Conservation (phyloP, 2,113 vertebrate species). For the Tenrec ecaudatus region DNA sequence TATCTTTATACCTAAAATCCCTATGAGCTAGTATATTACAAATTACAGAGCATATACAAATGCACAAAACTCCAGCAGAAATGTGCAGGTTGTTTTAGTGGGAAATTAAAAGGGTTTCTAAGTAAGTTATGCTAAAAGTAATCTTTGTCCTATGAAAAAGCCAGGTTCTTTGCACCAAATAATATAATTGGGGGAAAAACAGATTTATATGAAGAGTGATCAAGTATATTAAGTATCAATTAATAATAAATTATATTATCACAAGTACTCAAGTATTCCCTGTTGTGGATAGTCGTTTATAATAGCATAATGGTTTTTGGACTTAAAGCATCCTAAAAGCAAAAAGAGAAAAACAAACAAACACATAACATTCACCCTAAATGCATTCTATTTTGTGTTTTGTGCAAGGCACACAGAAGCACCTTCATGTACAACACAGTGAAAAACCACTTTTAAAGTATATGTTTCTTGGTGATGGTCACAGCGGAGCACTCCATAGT, state of each 20-base stretch:
- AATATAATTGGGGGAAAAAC: background rate
- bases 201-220: conserved; percentile 9
- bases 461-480: background rate
- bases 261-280: background rate
- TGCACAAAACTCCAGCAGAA: background rate
- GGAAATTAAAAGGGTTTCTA: background rate
- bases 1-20: no score
- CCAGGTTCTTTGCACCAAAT: background rate
- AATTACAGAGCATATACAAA: background rate
- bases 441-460: background rate
- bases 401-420: background rate
- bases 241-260: background rate
- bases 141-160: background rate
- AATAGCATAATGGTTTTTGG: background rate
- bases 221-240: background rate
- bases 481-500: background rate
- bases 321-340: background rate
- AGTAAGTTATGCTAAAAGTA: background rate
- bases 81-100: background rate
- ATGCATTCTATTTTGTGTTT: background rate
- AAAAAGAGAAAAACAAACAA: background rate
- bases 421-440: background rate
- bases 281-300: background rate
- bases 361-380: background rate
- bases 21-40: background rate